Conservation (phyloP, 2,797 vertebrate genomes). For the Spinus pinus region DNA sequence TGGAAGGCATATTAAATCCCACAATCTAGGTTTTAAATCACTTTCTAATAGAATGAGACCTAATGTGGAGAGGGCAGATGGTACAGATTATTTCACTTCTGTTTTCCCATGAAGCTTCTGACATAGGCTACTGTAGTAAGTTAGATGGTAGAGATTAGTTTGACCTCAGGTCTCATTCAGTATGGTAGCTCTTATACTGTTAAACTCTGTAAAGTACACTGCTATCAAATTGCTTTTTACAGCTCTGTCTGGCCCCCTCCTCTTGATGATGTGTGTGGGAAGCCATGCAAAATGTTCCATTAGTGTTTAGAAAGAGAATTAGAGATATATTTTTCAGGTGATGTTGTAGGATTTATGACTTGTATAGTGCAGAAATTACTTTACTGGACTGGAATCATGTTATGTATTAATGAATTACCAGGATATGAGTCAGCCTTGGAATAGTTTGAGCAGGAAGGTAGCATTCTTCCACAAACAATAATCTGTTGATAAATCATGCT, state of each 20-base stretch:
- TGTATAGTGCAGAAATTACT: constrained; percentile 9
- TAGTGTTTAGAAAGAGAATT: constrained; percentile 39
- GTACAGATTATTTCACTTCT: constrained; percentile 8
- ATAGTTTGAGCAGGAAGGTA: constrained; percentile 45
- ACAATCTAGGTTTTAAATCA: constrained; percentile 23
- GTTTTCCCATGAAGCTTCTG: constrained; percentile 27
- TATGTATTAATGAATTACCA: constrained; percentile 64
- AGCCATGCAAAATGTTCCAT: constrained; percentile 48
- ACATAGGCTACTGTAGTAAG: not conserved
- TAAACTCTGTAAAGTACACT: not conserved
- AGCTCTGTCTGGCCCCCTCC: not conserved
- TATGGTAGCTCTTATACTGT: not conserved
- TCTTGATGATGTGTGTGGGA: not conserved
- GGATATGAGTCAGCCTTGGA: constrained; percentile 65
- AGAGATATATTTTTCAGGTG: constrained; percentile 26
- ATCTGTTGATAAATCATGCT: constrained; percentile 38
- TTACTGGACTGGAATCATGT: constrained; percentile 6
- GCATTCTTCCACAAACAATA: constrained; percentile 63
- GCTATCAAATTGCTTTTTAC: constrained; percentile 28
- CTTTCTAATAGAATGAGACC: not conserved
- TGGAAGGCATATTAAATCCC: not conserved
- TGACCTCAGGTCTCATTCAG: constrained; percentile 29
- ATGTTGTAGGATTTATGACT: constrained; percentile 40
- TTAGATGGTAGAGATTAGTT: constrained; percentile 37
- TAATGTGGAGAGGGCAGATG: not conserved